Percentiles rank a stretch among this genome's conserved stretches.
Conservation (phyloP, 37 sponge, comb jelly and placozoan species). For the Halisarca cf. caerulea region DNA sequence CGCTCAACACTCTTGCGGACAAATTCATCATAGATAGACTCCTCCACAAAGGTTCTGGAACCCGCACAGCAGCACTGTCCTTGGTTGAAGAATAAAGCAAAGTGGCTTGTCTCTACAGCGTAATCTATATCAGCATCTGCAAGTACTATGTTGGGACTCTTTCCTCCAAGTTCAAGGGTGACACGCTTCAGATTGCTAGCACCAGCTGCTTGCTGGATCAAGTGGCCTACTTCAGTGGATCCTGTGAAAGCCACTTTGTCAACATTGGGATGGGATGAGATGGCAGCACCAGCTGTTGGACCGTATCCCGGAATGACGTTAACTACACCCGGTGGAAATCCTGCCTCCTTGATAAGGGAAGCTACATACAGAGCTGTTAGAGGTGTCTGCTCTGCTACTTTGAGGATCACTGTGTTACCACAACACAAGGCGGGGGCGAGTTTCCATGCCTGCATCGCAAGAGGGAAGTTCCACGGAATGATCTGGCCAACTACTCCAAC, state of each 20-base stretch:
- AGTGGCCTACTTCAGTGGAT: constrained; percentile 94
- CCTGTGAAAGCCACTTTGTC: constrained; percentile 98
- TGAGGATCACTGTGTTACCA: constrained; percentile 90
- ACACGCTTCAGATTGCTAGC: constrained; percentile 89
- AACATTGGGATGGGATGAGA: constrained; percentile 82
- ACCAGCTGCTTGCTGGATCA: constrained; percentile 90
- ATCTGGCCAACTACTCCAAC: constrained; percentile 96
- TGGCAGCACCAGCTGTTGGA: constrained; percentile 95
- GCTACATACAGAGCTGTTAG: constrained; percentile 94
- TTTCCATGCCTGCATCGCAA: constrained; percentile 97
- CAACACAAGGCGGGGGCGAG: constrained; percentile 91
- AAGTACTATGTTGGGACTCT: constrained; percentile 93
- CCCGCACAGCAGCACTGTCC: constrained; percentile 99
- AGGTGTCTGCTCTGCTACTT: constrained; percentile 95
- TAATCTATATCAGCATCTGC: constrained; percentile 92
- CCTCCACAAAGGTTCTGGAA: constrained; percentile 87
- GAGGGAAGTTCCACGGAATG: constrained; percentile 99
- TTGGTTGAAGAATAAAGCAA: constrained; percentile 93
- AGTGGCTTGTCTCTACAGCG: constrained; percentile 86
- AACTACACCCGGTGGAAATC: constrained; percentile 97
- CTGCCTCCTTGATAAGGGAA: constrained; percentile 84
- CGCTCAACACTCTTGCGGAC: constrained; percentile 78
- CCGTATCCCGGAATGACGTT: constrained; percentile 95
- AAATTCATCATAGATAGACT: constrained; percentile 95
- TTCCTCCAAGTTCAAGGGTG: constrained; percentile 96